Base-by-base conservation (phyloP, 2,888 invertebrate genomes). In the Lasioglossum calceatum region DNA sequence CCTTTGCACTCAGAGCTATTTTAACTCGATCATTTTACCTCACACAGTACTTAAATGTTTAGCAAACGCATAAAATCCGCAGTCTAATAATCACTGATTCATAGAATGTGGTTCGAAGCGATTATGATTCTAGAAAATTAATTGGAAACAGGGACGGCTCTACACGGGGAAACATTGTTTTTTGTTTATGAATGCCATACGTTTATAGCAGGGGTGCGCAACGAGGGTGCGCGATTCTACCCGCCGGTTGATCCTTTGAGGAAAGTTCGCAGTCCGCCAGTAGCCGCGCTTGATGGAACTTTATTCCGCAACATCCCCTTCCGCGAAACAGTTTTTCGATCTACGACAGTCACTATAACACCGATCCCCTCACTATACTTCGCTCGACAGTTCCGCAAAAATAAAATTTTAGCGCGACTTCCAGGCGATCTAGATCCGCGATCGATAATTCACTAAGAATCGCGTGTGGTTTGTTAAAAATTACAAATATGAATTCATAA, bases 251-350 rank as follows among this genome's bases (percentile, higher is more conserved):
- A 74, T 77, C 77, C 85, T 85, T 81, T 50, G 36, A 19, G 36
- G 54, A 75, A 85, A 85, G 74, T 81, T 86, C 74, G 75, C 96
- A 96, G 88, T 98, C 98, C 71, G 80, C 84, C 77, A 71, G 79
- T 27, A 73, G 61, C 87, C 85, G 87, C 81, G 87, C 64, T 67
- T 79, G 64, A 75, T 47, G 79, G 61, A 75, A 77, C 82, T 76
- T 75, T 78, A 47, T 74, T 77, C 27, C 58, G 79, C 39, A 32
- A 23, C 67, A n/a, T 47, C 4, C 42, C 36, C 42, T 8, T 12
- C 1, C 19, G 54, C 2, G 27, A 27, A 67, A 50, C 1, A 70
- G 50, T 54, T 50, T 74, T 50, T 32, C 54, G 50, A 36, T 36
- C 23, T 36, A 50, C 23, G 12, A 73, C 10, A 47, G 3, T 47